These are phyloP conservation scores for Hoplias malabaricus DNA, from an alignment of 2,113 vertebrate species.

Conservation along the genomic window DNA sequence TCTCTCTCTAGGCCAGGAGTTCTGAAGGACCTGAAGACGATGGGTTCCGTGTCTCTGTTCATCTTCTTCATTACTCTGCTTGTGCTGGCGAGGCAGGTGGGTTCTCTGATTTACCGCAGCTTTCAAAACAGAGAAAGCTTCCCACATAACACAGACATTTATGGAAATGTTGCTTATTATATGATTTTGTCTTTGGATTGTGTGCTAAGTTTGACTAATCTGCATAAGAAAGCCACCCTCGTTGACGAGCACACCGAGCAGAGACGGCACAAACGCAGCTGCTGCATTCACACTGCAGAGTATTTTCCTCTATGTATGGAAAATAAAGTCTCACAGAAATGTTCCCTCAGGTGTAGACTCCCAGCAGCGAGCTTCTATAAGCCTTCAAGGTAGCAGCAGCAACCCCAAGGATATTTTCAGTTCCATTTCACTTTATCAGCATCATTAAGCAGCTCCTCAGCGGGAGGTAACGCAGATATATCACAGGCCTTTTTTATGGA, in stretches of 20 bases:
- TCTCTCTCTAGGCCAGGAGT: conserved; percentile 84
- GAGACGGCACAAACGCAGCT: no score
- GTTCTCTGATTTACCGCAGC: conserved; percentile 47
- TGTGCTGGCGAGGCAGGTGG: conserved; percentile 94
- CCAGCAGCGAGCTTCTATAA: not conserved
- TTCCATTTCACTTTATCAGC: not conserved
- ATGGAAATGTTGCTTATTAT: not conserved
- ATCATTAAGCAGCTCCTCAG: not conserved
- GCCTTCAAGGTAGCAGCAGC: not conserved
- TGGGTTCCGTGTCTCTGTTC: conserved; percentile 94
- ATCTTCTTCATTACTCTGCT: conserved; percentile 96
- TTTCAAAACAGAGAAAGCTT: not conserved
- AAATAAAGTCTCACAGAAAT: not conserved
- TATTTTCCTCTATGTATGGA: not conserved
- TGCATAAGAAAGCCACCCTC: not conserved
- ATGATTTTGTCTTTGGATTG: not conserved
- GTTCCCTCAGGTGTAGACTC: not conserved
- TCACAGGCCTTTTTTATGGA: not conserved
- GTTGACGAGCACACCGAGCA: no score
- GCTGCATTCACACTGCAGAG: not conserved
- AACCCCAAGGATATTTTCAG: not conserved
- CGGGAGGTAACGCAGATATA: not conserved
- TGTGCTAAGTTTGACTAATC: not conserved
- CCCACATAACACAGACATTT: not conserved
- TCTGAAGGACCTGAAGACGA: conserved; percentile 95